A percentile compares a stretch with the other conserved stretches of the same genome.
phyloP scores from a whole-genome alignment of 2,888 invertebrate species.

The Mylabris sibirica region DNA sequence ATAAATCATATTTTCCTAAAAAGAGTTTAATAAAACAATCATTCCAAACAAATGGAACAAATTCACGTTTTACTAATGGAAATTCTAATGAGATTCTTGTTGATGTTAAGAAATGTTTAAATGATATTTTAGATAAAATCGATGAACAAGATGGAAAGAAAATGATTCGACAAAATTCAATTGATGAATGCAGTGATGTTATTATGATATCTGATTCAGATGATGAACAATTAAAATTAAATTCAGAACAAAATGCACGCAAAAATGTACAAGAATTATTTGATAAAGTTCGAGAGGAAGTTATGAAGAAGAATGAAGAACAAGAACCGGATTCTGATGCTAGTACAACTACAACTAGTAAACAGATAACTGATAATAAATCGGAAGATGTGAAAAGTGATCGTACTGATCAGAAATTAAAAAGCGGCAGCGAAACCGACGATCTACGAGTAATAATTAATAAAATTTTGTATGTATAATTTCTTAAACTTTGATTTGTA shows the following conservation, averaged over 20 bases:
- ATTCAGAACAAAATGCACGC: constrained; percentile 19
- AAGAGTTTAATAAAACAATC: constrained; percentile 30
- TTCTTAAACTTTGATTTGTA: constrained; percentile 21
- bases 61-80: neutral
- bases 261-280: constrained; percentile 44
- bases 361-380: constrained; percentile 45
- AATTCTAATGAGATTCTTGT: constrained; percentile 27
- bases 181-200: constrained; percentile 37
- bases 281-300: constrained; percentile 63
- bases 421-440: constrained; percentile 42
- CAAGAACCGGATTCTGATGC: constrained; percentile 53
- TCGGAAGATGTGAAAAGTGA: constrained; percentile 41
- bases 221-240: constrained; percentile 37
- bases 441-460: constrained; percentile 44
- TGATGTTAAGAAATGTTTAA: constrained; percentile 38
- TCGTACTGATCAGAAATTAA: constrained; percentile 22
- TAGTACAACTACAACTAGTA: constrained; percentile 45
- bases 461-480: neutral
- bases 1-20: constrained; percentile 32
- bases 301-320: constrained; percentile 56
- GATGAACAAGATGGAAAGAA: constrained; percentile 23
- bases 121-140: constrained; percentile 37
- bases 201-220: constrained; percentile 49
- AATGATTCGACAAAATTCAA: constrained; percentile 1
- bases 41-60: neutral